Percentiles rank a stretch among this genome's conserved stretches.
Conservation (phyloP, 2,113 vertebrate species). For the Sinocyclocheilus maitianheensis region DNA sequence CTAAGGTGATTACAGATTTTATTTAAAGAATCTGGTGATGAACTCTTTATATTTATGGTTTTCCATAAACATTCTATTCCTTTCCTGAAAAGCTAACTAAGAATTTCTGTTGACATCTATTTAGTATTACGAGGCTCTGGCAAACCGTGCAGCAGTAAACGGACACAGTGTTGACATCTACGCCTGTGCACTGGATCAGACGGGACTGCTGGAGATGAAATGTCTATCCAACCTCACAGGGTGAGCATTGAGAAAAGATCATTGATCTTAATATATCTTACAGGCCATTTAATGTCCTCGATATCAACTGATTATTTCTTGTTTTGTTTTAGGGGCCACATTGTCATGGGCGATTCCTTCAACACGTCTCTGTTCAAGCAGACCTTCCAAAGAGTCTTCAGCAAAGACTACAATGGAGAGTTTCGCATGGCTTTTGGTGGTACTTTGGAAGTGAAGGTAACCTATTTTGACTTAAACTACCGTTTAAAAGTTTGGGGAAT, state of each 20-base stretch:
- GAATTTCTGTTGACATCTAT: background rate
- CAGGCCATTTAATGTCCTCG: background rate
- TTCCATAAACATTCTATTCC: background rate
- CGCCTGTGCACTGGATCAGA: slow-evolving; percentile 94
- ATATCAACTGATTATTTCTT: background rate
- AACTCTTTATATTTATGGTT: background rate
- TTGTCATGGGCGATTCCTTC: slow-evolving; percentile 98
- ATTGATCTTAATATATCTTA: background rate
- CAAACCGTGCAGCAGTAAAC: slow-evolving; percentile 84
- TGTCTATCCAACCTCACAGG: slow-evolving; percentile 94
- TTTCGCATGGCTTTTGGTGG: slow-evolving; percentile 97
- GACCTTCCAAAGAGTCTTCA: slow-evolving; percentile 97
- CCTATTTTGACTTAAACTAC: background rate
- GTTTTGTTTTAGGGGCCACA: slow-evolving; percentile 81
- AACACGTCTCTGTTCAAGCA: slow-evolving; percentile 98
- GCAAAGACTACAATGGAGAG: slow-evolving; percentile 87
- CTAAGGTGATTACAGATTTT: slow-evolving; percentile 79
- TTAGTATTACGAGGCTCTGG: slow-evolving; percentile 91
- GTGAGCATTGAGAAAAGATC: slow-evolving; percentile 69
- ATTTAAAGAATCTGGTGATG: background rate
- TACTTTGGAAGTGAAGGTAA: slow-evolving; percentile 91
- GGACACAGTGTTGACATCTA: slow-evolving; percentile 96
- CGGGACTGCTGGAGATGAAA: slow-evolving; percentile 95
- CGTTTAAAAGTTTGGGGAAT: too few relatives aligned
- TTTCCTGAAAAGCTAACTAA: background rate